Evolutionary conservation across 2,113 vertebrate genomes (phyloP).

Genomic region (Paradoxurus hermaphroditus): DNA sequence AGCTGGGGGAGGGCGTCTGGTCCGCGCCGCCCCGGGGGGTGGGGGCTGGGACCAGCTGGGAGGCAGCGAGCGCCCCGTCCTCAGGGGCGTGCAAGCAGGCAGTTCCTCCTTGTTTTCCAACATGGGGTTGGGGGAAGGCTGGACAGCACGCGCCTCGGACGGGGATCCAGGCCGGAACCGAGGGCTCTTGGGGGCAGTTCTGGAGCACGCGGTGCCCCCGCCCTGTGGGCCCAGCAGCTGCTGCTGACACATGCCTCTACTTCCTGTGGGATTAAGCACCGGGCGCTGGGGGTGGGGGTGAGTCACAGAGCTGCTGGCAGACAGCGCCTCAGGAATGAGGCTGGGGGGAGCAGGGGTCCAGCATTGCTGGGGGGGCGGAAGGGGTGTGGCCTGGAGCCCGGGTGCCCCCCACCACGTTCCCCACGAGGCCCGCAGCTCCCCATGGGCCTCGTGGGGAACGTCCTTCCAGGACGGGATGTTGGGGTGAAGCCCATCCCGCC

Average conservation of each 20-base stretch:
- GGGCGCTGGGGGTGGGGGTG: constrained; percentile 1
- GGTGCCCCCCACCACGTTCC: fast-evolving
- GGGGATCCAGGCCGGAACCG: not conserved
- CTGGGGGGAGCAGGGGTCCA: not conserved
- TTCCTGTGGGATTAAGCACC: constrained; percentile 72
- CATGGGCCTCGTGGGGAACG: no score
- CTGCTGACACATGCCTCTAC: constrained; percentile 44
- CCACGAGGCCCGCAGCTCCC: not conserved
- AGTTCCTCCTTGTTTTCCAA: not conserved
- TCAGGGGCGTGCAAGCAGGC: not conserved
- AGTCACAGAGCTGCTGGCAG: constrained; percentile 25
- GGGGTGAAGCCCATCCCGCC: not conserved
- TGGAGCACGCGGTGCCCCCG: not conserved
- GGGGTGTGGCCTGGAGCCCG: not conserved
- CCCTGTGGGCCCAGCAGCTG: constrained; percentile 58
- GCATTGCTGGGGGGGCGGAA: not conserved
- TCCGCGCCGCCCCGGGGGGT: fast-evolving
- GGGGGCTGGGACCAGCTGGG: fast-evolving
- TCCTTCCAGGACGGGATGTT: not conserved
- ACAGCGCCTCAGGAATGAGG: not conserved
- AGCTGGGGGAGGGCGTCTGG: fast-evolving
- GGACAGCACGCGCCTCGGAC: fast-evolving
- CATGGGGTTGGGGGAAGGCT: fast-evolving
- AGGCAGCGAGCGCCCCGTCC: fast-evolving
- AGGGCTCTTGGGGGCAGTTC: not conserved